Evolutionary conservation across 2,797 vertebrate genomes (phyloP).

Genomic region (Pseudochirops cupreus): DNA sequence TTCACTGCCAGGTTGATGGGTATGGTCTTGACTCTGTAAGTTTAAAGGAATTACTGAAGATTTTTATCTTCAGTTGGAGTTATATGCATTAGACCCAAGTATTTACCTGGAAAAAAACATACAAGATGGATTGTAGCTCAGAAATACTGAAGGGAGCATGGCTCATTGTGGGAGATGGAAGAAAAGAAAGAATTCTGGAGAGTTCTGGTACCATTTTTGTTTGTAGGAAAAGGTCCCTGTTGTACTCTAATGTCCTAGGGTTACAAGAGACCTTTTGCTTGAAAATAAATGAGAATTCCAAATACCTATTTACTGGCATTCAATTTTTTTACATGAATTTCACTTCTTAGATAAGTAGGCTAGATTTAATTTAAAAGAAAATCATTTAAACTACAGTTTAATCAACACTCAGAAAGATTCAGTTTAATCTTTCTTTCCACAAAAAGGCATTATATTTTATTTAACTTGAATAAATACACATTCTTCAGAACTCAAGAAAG

Average conservation of each 20-base stretch:
- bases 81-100: background rate
- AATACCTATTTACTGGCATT: too few relatives aligned
- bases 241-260: background rate
- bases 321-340: too few relatives aligned
- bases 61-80: background rate
- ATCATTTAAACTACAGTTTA: too few relatives aligned
- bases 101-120: background rate
- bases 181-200: background rate
- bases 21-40: too few relatives aligned
- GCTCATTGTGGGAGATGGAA: background rate
- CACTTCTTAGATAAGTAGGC: too few relatives aligned
- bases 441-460: background rate
- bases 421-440: too few relatives aligned
- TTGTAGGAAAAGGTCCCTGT: background rate
- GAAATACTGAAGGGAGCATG: background rate
- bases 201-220: background rate
- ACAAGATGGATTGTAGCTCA: background rate
- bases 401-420: too few relatives aligned
- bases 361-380: too few relatives aligned
- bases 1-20: too few relatives aligned
- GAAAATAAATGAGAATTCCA: too few relatives aligned
- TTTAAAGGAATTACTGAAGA: background rate
- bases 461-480: slow-evolving; percentile 14
- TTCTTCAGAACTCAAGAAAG: slow-evolving; percentile 11
- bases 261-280: background rate